Evolutionary conservation across 2,888 invertebrate genomes (phyloP), one percentile per base, ranked within the genome.

Genomic region (Panopea generosa): DNA sequence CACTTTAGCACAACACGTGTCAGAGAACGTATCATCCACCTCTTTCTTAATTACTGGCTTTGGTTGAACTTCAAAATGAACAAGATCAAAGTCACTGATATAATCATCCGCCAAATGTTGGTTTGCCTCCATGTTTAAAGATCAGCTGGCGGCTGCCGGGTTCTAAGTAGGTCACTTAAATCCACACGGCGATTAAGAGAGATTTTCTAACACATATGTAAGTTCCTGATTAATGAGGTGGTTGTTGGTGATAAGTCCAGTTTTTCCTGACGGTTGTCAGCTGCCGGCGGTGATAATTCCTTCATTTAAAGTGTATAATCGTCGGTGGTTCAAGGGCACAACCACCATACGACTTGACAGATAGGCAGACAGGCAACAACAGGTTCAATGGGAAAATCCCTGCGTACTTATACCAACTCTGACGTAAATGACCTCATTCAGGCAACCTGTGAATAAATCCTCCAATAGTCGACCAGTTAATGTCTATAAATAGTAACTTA

Each of bases 361-460:
- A 75, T 83, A 69, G 85, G 82, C 80, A 81, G 86, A 86, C 87
- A 86, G 86, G 88, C 89, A 90, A 89, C 89, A 87, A 89, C 88
- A 86, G 85, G 85, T 82, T 73, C 66, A 50, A 71, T 66, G 75
- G 83, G 89, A 86, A 84, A 86, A 83, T 86, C 86, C 87, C 85
- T 55, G 61, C 53, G 59, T 68, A 69, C 71, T 82, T 88, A 89
- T 89, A 88, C 82, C 65, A 38, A 29, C 29, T 55, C 62, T 84
- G 81, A 89, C 87, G 89, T 89, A 82, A 84, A 71, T 70, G 69
- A 70, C 69, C 69, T 70, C 38, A 56, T 56, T 66, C 29, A 55
- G 24, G 61, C 67, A 67, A 73, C 73, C 66, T 62, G 68, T 63
- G 63, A 59, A 68, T 33, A 16, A 26, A 27, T 22, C 52, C 45